phyloP scores from a whole-genome alignment of 2,113 vertebrate species.

The Podarcis cretensis region DNA sequence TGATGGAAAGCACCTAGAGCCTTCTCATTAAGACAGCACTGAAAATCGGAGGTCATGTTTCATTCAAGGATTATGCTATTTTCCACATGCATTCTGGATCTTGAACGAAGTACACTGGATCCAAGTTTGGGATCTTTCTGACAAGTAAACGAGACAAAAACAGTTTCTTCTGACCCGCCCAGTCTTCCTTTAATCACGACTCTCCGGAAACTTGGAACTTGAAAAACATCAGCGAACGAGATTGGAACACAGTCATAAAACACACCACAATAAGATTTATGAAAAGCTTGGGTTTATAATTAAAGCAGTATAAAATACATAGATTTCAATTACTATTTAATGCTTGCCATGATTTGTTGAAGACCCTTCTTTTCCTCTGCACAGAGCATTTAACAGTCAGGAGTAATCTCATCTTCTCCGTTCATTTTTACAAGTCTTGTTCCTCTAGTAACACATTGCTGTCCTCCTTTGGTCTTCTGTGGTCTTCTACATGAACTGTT shows the following conservation, averaged over 20 bases:
- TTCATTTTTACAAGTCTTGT: neutral
- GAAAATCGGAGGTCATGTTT: neutral
- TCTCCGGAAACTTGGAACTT: neutral
- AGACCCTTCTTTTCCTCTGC: neutral
- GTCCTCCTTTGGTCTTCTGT: neutral
- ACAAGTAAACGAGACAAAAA: no score
- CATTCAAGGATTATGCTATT: neutral
- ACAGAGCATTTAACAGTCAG: neutral
- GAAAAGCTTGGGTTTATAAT: constrained; percentile 51
- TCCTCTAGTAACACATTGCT: neutral
- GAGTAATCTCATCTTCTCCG: neutral
- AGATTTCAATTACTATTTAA: constrained; percentile 12
- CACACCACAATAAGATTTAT: constrained; percentile 44
- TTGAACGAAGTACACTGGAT: neutral
- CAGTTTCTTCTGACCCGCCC: neutral
- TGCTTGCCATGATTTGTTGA: constrained; percentile 19
- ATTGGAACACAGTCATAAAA: neutral
- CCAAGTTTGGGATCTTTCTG: neutral
- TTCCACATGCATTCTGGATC: neutral
- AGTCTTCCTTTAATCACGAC: neutral
- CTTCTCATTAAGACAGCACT: neutral
- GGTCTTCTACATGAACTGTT: neutral
- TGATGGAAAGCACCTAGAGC: neutral
- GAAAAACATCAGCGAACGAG: neutral
- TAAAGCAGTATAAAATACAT: constrained; percentile 52